Base-by-base conservation (phyloP, 2,797 vertebrate species). In the Lepus oiostolus region DNA sequence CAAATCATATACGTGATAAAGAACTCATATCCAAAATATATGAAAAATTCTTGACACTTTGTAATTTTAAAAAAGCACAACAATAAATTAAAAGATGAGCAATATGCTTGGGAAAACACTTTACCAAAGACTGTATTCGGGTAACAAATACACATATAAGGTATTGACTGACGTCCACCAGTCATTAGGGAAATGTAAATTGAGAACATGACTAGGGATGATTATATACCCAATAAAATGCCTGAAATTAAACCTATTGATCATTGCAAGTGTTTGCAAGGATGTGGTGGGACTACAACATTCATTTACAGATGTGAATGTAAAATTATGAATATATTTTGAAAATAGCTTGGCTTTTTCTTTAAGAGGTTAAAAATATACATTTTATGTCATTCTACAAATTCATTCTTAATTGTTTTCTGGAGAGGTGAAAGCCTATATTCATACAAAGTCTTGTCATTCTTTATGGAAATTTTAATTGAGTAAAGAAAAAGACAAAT, bases 351-450 rank as follows among this genome's bases (percentile, higher is more conserved):
- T 63, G 10, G 26, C 8, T 63, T 42, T 94, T 70, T 85, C 47
- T 52, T 58, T 58, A 71, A 50, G 81, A 92, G 54, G 12, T 85
- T 85, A 81, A 81, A 85, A n/a, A 50, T 38, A 83, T 28, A 83
- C 60, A 13, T 63, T 76, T 62, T 52, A 82, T 38, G 75, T 68
- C 11, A 95, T 85, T 50, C 21, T 79, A n/a, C 2, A 24, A 89
- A 80, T 65, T 21, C 42, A 58, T 4, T 47, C 28, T 42, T 32
- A n/a, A 35, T 1, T 81, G 81, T 70, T 50, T 77, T 50, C 22
- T 80, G 10, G 38, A 35, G 13, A 74, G 0, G 38, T 85, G 26
- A 75, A 90, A 75, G 30, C 7, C 6, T 47, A 38, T 12, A 12
- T 60, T 19, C 63, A 75, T 75, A 68, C 13, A 80, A 79, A 47